Conservation (phyloP, 2,888 invertebrate species). For the Lasioglossum malachurum region DNA sequence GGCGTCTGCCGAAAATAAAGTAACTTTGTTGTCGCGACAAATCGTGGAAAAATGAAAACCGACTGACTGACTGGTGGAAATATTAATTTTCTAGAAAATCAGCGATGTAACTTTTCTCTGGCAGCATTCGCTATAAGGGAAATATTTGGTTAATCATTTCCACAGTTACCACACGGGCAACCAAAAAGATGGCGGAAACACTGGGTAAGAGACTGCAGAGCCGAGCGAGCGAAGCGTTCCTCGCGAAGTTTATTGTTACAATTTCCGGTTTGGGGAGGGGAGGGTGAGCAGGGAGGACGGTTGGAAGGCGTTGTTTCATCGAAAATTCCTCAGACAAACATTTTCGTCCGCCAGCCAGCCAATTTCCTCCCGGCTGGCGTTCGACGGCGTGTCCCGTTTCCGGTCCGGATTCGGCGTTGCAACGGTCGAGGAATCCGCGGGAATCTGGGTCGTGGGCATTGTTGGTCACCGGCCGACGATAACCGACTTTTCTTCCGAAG, state of each 20-base stretch:
- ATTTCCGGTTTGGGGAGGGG: neutral
- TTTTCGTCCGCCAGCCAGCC: slow-evolving; percentile 56
- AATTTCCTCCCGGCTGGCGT: slow-evolving; percentile 47
- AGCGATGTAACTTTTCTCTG: neutral
- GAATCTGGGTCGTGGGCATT: slow-evolving; percentile 52
- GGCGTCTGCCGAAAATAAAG: neutral
- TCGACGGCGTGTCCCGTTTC: slow-evolving; percentile 57
- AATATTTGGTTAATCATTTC: slow-evolving; percentile 1
- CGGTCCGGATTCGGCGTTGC: slow-evolving; percentile 33
- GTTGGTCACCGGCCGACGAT: slow-evolving; percentile 49
- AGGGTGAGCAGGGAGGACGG: neutral
- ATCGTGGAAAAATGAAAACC: neutral
- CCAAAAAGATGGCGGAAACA: neutral
- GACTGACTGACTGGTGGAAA: too few species aligned
- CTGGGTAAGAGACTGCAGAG: neutral
- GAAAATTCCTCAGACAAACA: slow-evolving; percentile 69
- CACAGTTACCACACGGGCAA: neutral
- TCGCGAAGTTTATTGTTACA: slow-evolving; percentile 37
- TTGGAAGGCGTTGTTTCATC: slow-evolving; percentile 50
- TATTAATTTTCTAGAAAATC: neutral
- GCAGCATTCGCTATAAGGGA: too few species aligned
- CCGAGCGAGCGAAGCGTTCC: neutral
- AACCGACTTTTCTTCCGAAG: slow-evolving; percentile 44
- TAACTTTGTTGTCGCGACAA: neutral
- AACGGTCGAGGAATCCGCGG: slow-evolving; percentile 47